Evolutionary conservation across 2,113 vertebrate species (phyloP).

Genomic region (Sitta europaea): DNA sequence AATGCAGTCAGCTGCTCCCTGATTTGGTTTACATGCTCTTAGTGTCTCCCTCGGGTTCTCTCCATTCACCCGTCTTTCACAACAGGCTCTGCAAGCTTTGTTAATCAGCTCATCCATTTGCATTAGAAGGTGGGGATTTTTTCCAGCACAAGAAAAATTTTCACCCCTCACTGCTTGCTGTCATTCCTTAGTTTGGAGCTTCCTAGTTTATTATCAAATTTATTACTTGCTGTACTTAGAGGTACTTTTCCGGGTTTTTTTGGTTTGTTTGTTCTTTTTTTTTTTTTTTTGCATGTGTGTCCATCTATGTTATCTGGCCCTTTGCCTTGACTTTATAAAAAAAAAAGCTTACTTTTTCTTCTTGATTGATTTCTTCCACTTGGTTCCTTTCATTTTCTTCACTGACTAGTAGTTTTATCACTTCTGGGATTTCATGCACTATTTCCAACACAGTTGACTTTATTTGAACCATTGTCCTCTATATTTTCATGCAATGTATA

Average conservation of each 20-base stretch:
- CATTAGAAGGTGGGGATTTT: conserved; percentile 8
- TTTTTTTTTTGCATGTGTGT: not conserved
- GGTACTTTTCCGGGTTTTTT: not conserved
- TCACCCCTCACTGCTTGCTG: conserved; percentile 6
- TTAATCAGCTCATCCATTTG: conserved; percentile 67
- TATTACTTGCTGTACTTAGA: not conserved
- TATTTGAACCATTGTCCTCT: conserved; percentile 49
- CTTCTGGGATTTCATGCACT: conserved; percentile 67
- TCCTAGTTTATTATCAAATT: not conserved
- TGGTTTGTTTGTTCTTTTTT: no score
- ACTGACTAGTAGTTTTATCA: conserved; percentile 62
- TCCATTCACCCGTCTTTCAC: conserved; percentile 53
- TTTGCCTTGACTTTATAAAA: conserved; percentile 20
- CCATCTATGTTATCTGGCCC: conserved; percentile 21
- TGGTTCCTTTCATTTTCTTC: conserved; percentile 60
- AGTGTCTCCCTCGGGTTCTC: conserved; percentile 62
- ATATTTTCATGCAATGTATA: not conserved
- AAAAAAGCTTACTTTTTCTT: conserved; percentile 48
- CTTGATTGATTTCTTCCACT: conserved; percentile 68
- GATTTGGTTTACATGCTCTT: conserved; percentile 62
- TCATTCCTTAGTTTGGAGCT: not conserved
- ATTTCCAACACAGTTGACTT: conserved; percentile 57
- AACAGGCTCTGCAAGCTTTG: conserved; percentile 55
- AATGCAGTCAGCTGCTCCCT: conserved; percentile 62
- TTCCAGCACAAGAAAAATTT: conserved; percentile 16